phyloP scores from a whole-genome alignment of 2,797 vertebrate species.

The Oreonectes daqikongensis region DNA sequence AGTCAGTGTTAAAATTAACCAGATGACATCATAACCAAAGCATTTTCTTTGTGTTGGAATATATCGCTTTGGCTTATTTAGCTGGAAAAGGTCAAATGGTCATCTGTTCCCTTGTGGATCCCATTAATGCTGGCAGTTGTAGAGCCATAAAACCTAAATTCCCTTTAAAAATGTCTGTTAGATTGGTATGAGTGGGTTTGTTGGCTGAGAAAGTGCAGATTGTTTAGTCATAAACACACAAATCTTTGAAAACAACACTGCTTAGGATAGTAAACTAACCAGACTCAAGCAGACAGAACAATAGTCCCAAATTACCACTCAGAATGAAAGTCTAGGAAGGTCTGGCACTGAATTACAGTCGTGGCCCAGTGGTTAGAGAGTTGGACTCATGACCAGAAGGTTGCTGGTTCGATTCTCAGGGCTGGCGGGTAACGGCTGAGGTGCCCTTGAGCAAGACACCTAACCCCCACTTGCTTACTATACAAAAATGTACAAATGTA shows the following conservation, averaged over 20 bases:
- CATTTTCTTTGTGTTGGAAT: background rate
- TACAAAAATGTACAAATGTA: too few relatives aligned
- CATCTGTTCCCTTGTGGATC: conserved; percentile 4
- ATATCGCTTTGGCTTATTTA: conserved; percentile 17
- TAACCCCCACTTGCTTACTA: too few relatives aligned
- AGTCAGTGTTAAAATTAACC: background rate
- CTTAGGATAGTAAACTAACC: conserved; percentile 15
- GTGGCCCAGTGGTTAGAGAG: too few relatives aligned
- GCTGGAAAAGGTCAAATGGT: conserved; percentile 16
- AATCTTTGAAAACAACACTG: conserved; percentile 13
- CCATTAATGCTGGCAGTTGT: conserved; percentile 8
- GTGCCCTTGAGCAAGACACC: too few relatives aligned
- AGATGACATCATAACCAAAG: conserved; percentile 1
- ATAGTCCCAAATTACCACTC: conserved; percentile 14
- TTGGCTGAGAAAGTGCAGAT: conserved; percentile 10
- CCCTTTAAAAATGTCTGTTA: conserved; percentile 13
- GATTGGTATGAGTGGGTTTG: conserved; percentile 10
- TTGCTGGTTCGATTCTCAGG: too few relatives aligned
- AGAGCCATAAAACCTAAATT: conserved; percentile 29
- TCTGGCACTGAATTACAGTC: conserved; percentile 35
- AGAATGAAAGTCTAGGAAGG: background rate
- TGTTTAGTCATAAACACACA: conserved; percentile 38
- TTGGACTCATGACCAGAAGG: too few relatives aligned
- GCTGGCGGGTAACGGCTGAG: too few relatives aligned
- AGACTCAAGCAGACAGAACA: conserved; percentile 25